Evolutionary conservation across 1,140 invertebrate species (phyloP).

Genomic region (Conus betulinus): DNA sequence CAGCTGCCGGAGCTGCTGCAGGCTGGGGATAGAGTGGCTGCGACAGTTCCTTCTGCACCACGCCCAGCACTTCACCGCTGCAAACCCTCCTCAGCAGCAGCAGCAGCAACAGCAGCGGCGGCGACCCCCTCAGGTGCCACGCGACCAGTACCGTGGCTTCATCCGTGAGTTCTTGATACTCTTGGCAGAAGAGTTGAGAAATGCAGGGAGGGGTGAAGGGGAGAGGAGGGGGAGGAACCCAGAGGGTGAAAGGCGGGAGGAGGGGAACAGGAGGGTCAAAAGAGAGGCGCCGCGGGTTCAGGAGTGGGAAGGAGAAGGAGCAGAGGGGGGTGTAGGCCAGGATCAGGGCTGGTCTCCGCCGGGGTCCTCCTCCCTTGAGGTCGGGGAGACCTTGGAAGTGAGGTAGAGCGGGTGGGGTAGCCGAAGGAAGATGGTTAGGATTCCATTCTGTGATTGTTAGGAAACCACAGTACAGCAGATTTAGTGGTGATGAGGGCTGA

Average conservation of each 20-base stretch:
- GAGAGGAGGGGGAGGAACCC: background rate
- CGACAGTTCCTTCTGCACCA: background rate
- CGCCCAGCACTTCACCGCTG: background rate
- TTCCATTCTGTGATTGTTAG: no score
- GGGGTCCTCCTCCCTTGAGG: background rate
- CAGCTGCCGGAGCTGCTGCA: background rate
- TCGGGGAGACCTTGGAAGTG: background rate
- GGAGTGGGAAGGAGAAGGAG: background rate
- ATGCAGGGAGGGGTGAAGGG: background rate
- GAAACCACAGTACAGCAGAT: no score
- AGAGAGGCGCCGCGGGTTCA: background rate
- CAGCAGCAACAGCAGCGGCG: background rate
- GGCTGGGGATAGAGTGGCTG: background rate
- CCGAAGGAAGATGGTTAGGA: background rate
- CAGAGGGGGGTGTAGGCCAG: background rate
- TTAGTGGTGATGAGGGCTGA: no score
- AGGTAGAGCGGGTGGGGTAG: background rate
- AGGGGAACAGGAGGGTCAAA: background rate
- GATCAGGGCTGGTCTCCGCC: background rate
- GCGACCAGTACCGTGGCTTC: background rate
- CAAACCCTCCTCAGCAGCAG: background rate
- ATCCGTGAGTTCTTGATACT: background rate
- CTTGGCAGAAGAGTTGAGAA: background rate
- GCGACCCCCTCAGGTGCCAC: background rate
- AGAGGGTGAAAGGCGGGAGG: background rate